A percentile compares a stretch with the other conserved stretches of the same genome.
Conservation (phyloP, 2,888 invertebrate species). For the Flabesymbios commensalis region DNA sequence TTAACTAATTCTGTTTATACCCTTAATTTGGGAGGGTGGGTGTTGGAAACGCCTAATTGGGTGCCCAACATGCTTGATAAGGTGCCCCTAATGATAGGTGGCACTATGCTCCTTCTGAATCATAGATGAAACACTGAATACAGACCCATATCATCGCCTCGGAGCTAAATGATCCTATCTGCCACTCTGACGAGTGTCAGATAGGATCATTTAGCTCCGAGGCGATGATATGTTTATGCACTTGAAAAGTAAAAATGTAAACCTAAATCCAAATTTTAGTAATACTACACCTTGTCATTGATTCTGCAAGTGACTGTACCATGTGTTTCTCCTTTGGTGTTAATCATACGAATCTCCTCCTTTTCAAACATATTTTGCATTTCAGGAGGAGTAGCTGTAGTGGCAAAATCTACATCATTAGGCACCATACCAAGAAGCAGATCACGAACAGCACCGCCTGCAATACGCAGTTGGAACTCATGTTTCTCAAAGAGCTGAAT, state of each 20-base stretch:
- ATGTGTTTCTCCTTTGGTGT: constrained; percentile 67
- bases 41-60: no score
- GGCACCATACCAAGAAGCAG: constrained; percentile 59
- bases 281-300: constrained; percentile 90
- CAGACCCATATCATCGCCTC: neutral
- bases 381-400: constrained; percentile 91
- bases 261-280: neutral
- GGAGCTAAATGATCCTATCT: no score
- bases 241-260: neutral
- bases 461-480: constrained; percentile 81
- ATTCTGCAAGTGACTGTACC: constrained; percentile 93
- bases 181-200: no score
- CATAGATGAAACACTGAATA: neutral
- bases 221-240: no score
- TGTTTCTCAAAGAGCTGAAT: constrained; percentile 76
- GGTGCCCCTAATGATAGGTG: no score
- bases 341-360: constrained; percentile 88
- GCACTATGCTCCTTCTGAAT: no score
- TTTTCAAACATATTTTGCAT: constrained; percentile 91
- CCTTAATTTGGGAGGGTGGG: no score
- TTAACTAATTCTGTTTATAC: no score
- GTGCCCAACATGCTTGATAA: no score
- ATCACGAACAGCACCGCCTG: constrained; percentile 92
- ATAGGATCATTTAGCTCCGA: no score
- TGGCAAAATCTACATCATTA: constrained; percentile 94